A percentile compares a stretch with the other conserved stretches of the same genome.
These are phyloP conservation scores for Picathartes gymnocephalus DNA, from an alignment of 2,113 vertebrate species.

Conservation along the genomic window DNA sequence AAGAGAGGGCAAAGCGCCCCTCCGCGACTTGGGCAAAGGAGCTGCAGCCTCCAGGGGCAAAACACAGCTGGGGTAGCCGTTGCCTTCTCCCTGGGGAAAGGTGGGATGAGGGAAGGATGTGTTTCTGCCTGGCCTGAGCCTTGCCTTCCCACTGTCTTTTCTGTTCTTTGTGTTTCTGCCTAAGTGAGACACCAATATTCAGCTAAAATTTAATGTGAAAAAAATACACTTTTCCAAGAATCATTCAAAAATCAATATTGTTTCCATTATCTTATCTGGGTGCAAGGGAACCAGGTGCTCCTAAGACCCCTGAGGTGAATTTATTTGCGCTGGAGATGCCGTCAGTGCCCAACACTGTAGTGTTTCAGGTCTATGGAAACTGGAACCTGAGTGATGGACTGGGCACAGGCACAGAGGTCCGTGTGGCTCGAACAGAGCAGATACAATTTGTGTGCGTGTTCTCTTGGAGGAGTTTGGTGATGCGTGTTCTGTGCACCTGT, in stretches of 20 bases:
- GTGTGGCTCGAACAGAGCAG: rapidly evolving
- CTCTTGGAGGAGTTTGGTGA: rapidly evolving
- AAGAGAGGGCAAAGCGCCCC: background rate
- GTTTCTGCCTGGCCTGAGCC: background rate
- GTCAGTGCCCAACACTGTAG: rapidly evolving
- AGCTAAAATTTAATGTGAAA: background rate
- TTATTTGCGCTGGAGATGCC: rapidly evolving
- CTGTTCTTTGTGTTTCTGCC: background rate
- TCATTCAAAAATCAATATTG: background rate
- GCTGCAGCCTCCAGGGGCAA: background rate
- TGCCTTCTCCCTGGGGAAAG: background rate
- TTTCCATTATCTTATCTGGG: background rate
- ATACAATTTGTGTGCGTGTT: rapidly evolving
- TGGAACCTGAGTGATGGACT: rapidly evolving
- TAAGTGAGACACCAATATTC: rapidly evolving
- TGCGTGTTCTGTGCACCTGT: rapidly evolving
- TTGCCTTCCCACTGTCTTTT: background rate
- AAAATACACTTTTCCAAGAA: background rate
- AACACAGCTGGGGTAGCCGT: background rate
- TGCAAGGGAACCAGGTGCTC: background rate
- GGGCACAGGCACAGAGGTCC: too few relatives aligned
- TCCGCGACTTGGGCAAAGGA: background rate
- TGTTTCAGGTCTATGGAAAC: rapidly evolving
- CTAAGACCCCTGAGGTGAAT: rapidly evolving
- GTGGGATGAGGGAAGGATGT: background rate